Conservation (phyloP, 2,888 invertebrate species). For the Pollenia angustigena region DNA sequence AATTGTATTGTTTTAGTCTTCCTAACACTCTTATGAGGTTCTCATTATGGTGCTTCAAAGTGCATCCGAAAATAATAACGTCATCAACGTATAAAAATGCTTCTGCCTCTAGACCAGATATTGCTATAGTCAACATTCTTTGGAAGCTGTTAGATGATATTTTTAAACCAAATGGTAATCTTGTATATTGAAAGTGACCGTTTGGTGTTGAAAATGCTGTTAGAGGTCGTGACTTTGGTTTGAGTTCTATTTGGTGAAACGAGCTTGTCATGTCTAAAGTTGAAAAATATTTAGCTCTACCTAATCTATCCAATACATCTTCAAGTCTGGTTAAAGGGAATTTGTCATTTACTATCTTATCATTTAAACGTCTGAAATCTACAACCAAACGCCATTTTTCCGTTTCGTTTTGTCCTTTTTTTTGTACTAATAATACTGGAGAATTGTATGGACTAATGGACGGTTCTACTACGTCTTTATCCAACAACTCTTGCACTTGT, state of each 20-base stretch:
- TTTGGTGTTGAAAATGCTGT: slow-evolving; percentile 18
- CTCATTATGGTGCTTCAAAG: neutral
- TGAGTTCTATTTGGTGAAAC: slow-evolving; percentile 1
- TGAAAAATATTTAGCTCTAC: slow-evolving; percentile 2
- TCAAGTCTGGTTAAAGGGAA: slow-evolving; percentile 1
- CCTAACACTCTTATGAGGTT: slow-evolving; percentile 3
- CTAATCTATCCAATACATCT: slow-evolving; percentile 23
- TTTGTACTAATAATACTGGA: slow-evolving; percentile 8
- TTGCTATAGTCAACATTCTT: neutral
- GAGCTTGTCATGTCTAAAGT: slow-evolving; percentile 30
- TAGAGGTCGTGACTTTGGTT: neutral
- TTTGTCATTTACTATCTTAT: slow-evolving; percentile 21
- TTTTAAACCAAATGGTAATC: slow-evolving; percentile 12
- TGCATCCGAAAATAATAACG: neutral
- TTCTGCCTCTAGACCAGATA: neutral
- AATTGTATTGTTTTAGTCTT: slow-evolving; percentile 17
- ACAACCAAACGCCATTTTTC: slow-evolving; percentile 20
- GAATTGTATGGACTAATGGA: slow-evolving; percentile 7
- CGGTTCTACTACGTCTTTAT: neutral
- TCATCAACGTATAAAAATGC: no score
- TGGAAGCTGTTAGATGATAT: slow-evolving; percentile 33
- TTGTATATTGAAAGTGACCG: neutral
- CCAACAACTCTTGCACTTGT: slow-evolving; percentile 11
- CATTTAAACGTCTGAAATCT: slow-evolving; percentile 14
- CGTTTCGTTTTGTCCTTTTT: slow-evolving; percentile 13